Percentiles rank a stretch among this genome's conserved stretches.
Conservation (phyloP, 2,797 vertebrate species). For the Phaenicophaeus curvirostris region DNA sequence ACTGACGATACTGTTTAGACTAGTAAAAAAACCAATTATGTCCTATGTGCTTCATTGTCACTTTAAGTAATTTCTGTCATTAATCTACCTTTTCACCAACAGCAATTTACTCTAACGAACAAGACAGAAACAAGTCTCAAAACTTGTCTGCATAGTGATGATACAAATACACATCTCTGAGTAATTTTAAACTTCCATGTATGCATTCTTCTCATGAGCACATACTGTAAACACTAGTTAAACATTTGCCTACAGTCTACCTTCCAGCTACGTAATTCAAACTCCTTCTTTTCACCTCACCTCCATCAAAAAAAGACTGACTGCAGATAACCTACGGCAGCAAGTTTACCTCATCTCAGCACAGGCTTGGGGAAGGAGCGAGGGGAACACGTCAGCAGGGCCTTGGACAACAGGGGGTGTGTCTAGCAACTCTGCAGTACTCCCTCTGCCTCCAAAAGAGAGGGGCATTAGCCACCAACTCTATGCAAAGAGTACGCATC, state of each 20-base stretch:
- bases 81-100: not conserved
- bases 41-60: not conserved
- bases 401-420: not conserved
- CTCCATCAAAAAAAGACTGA: not conserved
- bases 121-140: not conserved
- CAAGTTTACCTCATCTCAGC: not conserved
- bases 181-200: not conserved
- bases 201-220: not conserved
- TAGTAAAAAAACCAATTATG: not conserved
- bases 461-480: not conserved
- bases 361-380: not conserved
- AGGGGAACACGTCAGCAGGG: not conserved
- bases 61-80: not conserved
- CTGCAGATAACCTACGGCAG: not conserved
- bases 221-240: not conserved
- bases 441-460: not conserved
- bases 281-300: not conserved
- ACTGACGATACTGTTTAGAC: not conserved
- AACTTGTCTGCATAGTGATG: not conserved
- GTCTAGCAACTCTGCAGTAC: not conserved
- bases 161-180: not conserved
- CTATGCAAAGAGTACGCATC: not conserved
- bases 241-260: not conserved
- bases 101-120: not conserved
- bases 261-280: not conserved